Evolutionary conservation across 2,888 invertebrate genomes (phyloP).

Genomic region (Sceliomorpha sp.): DNA sequence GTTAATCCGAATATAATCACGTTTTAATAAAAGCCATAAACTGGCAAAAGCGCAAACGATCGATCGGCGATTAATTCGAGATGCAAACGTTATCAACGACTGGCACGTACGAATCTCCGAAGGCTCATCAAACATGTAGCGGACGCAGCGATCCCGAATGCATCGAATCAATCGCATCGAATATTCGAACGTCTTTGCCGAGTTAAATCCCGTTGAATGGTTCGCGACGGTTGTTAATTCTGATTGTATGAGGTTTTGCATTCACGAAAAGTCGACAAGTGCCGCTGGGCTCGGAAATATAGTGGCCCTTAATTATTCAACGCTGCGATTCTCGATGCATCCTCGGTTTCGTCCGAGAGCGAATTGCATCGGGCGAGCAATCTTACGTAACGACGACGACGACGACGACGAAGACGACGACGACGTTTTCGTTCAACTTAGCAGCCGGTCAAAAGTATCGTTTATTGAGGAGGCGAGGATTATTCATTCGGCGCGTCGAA

Average conservation of each 20-base stretch:
- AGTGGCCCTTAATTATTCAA: constrained; percentile 19
- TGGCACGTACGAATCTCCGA: no score
- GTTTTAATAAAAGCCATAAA: no score
- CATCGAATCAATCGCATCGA: neutral
- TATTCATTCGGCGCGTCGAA: neutral
- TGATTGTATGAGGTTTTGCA: constrained; percentile 4
- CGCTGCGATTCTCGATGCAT: constrained; percentile 2
- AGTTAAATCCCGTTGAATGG: constrained; percentile 3
- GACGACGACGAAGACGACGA: no score
- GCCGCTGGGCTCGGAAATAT: neutral
- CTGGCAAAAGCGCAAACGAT: no score
- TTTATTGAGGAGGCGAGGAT: no score
- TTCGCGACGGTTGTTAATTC: constrained; percentile 27
- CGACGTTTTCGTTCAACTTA: no score
- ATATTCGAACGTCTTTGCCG: constrained; percentile 6
- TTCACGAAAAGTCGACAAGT: constrained; percentile 13
- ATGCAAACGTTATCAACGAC: no score
- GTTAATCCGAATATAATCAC: no score
- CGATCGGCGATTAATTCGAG: no score
- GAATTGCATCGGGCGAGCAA: neutral
- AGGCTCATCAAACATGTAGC: no score
- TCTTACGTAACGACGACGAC: neutral
- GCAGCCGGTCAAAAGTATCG: no score
- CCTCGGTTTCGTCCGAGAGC: no score
- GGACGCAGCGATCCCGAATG: constrained; percentile 1